Evolutionary conservation across 2,113 vertebrate genomes (phyloP), one percentile per base, ranked within the genome.

Genomic region (Caloenas nicobarica): DNA sequence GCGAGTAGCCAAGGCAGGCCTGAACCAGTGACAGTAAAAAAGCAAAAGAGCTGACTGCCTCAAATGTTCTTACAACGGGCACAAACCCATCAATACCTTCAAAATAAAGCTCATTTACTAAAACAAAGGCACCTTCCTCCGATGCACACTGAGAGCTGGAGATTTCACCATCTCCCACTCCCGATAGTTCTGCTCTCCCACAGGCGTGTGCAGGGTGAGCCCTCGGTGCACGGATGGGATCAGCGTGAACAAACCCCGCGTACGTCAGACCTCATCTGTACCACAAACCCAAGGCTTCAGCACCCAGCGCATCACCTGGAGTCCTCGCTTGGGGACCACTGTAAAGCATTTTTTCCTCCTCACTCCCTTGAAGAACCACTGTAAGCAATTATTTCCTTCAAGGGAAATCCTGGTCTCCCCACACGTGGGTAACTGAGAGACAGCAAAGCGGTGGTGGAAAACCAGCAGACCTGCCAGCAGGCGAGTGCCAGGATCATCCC

Each of bases 41-140:
- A 77, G 36, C n/a, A 77, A 56, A 53, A 77, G 46, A 62, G 24
- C 2, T 54, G n/a, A 51, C 42, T 81, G 80, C 33, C 17, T 70
- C 72, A 58, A 33, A 74, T 29, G 38, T 18, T 78, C 60, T 71
- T 42, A 38, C 1, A 91, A 66, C 11, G 33, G 21, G 9, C 70
- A 79, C 26, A 81, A 71, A 26, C 18, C 17, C 73, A 72, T 44
- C 24, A 50, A 48, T 33, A 89, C 29, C 36, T 84, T 51, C 54
- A 88, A 72, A 93, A 77, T 78, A 51, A 36, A 78, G 64, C 42
- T 70, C 12, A 51, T 71, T 86, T 78, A 81, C 38, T 60, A 71
- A 91, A 86, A 83, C 38, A 54, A 95, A 88, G 21, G 26, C 38
- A 71, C 68, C 26, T 80, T 77, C 58, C 46, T 85, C 79, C 76